phyloP scores from a whole-genome alignment of 2,797 vertebrate species.

The Sebastes itinus region DNA sequence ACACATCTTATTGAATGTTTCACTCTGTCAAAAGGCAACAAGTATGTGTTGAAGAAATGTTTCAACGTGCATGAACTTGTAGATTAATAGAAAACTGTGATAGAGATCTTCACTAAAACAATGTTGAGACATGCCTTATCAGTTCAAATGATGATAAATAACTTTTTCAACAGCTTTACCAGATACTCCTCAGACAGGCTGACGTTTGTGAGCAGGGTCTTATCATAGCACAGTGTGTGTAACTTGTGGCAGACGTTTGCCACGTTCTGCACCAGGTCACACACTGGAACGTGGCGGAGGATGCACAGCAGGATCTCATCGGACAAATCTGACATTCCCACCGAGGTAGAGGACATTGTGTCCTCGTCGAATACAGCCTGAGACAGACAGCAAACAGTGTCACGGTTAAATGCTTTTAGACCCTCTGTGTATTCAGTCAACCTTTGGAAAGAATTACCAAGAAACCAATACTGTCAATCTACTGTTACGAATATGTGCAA shows the following conservation, averaged over 20 bases:
- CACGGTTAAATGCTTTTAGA: neutral
- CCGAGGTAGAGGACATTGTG: slow-evolving; percentile 53
- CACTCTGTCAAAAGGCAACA: neutral
- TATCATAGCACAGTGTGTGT: slow-evolving; percentile 88
- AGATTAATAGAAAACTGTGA: neutral
- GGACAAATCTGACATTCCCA: slow-evolving; percentile 91
- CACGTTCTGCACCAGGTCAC: slow-evolving; percentile 90
- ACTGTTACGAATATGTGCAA: too few relatives aligned
- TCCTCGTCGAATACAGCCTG: slow-evolving; percentile 77
- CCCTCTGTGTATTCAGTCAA: neutral
- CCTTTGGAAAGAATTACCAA: neutral
- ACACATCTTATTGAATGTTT: neutral
- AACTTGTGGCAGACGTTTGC: slow-evolving; percentile 90
- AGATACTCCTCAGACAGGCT: slow-evolving; percentile 89
- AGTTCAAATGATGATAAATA: neutral
- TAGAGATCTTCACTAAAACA: neutral
- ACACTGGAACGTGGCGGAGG: slow-evolving; percentile 88
- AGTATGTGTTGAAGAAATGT: neutral
- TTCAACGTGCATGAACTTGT: neutral
- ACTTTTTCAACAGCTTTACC: slow-evolving; percentile 71
- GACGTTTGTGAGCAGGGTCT: slow-evolving; percentile 89
- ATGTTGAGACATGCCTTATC: neutral
- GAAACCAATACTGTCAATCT: too few relatives aligned
- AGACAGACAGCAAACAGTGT: neutral
- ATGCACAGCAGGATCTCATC: slow-evolving; percentile 96